These are phyloP conservation scores for Ichneumoninae sp. DNA, from an alignment of 2,888 invertebrate genomes.

Conservation along the genomic window DNA sequence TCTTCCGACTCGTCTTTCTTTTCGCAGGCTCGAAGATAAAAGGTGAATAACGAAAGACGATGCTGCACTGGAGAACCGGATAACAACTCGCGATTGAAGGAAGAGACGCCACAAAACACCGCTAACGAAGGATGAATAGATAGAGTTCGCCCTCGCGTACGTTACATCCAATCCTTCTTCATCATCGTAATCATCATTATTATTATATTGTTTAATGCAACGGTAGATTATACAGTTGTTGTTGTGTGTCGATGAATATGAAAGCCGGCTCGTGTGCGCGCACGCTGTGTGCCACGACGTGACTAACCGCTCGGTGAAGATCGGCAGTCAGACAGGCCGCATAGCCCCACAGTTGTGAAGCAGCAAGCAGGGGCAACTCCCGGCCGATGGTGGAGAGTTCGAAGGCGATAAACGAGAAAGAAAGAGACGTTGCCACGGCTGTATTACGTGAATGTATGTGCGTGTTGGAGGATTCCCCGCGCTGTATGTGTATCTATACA, in stretches of 20 bases:
- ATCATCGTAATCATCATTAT: background rate
- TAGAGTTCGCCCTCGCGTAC: conserved; percentile 3
- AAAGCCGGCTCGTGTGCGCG: conserved; percentile 55
- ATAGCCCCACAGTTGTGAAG: conserved; percentile 34
- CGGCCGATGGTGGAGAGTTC: conserved; percentile 55
- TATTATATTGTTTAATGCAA: background rate
- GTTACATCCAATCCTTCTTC: background rate
- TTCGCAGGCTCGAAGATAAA: background rate
- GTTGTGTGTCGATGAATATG: conserved; percentile 4
- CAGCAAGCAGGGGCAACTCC: conserved; percentile 46
- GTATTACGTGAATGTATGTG: background rate
- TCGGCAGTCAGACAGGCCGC: conserved; percentile 65
- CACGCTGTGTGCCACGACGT: conserved; percentile 70
- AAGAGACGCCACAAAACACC: background rate
- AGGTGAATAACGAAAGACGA: background rate
- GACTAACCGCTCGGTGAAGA: conserved; percentile 70
- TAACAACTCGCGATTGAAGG: background rate
- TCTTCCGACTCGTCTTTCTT: background rate
- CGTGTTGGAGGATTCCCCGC: background rate
- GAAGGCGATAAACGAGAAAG: conserved; percentile 61
- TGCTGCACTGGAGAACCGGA: conserved; percentile 5
- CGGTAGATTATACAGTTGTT: conserved; percentile 7
- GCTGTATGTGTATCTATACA: background rate
- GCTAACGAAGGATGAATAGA: background rate
- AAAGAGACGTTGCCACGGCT: conserved; percentile 28